These are phyloP conservation scores for Lanius ludovicianus DNA, from an alignment of 2,113 vertebrate species.

Conservation along the genomic window DNA sequence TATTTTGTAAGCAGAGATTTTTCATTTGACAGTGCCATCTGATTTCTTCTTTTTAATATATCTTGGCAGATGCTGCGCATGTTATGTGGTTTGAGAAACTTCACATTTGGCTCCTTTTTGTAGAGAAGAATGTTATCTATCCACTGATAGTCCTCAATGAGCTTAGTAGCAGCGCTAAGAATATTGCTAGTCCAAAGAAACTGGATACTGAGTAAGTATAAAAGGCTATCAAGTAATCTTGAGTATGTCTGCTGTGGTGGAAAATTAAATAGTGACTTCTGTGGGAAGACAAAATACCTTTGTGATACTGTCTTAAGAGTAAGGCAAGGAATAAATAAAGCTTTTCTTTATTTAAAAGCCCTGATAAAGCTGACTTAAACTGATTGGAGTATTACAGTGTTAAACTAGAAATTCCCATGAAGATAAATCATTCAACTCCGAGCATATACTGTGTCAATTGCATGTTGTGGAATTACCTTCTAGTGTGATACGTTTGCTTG, in stretches of 20 bases:
- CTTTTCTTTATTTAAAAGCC: neutral
- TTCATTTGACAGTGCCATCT: neutral
- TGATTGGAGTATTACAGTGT: neutral
- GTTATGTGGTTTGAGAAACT: conserved; percentile 99
- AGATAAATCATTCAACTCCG: neutral
- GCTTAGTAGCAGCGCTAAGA: conserved; percentile 91
- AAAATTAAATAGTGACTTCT: neutral
- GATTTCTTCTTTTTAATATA: neutral
- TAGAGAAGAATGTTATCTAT: conserved; percentile 96
- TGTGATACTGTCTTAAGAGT: neutral
- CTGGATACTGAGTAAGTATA: conserved; percentile 91
- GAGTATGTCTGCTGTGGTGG: neutral
- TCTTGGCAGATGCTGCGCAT: conserved; percentile 87
- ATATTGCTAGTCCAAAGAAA: conserved; percentile 92
- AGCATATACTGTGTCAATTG: neutral
- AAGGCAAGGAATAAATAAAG: neutral
- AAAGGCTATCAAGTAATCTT: neutral
- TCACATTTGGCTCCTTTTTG: conserved; percentile 95
- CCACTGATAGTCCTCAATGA: conserved; percentile 96
- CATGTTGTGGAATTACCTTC: neutral
- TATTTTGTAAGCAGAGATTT: neutral
- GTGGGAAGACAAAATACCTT: neutral
- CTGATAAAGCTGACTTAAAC: neutral
- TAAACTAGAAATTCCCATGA: neutral
- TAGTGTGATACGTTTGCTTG: neutral